Evolutionary conservation across 2,113 vertebrate genomes (phyloP), one percentile per base, ranked within the genome.

Genomic region (Smithornis capensis): DNA sequence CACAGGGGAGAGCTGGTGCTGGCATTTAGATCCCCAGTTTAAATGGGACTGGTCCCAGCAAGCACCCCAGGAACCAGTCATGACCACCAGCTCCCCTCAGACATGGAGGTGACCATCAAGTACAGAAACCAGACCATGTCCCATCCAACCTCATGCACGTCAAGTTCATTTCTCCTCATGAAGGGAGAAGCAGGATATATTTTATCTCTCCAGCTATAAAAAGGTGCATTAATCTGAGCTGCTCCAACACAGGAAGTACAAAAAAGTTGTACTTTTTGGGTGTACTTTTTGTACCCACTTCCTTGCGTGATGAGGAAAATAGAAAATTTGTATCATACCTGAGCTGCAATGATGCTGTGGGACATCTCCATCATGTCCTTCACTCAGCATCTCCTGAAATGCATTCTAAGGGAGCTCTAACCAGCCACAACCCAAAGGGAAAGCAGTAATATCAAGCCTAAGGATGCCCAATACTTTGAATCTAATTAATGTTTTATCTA

Each of bases 21-120:
- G 33, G 44, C 22, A 53, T 14, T 80, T 55, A 73, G 37, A 63
- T 68, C 22, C 40, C 23, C 50, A 17, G 2, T 50, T 65, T 53
- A 76, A 63, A 68, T 16, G 31, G 33, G 22, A 62, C 24, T 0
- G 1, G 42, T 63, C 35, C 53, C 77, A 62, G 74, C 6, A 55
- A 70, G n/a, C 14, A 59, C 5, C 15, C 9, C n/a, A n/a, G 21
- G 19, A 77, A 71, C 19, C 21, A 63, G 47, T 19, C 56, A 28
- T 0, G 1, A 55, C 33, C 25, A 75, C 15, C 35, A 79, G 14
- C 33, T 45, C 29, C 50, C 47, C 23, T 70, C 0, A 0, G 28
- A 22, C 69, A 77, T 0, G 0, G 3, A 15, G 28, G 62, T 1
- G 2, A 29, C 49, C 67, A 94, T 17, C 14, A 73, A 79, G 52